A percentile compares a stretch with the other conserved stretches of the same genome.
phyloP scores from a whole-genome alignment of 2,888 invertebrate genomes.

The Campoplex nolae region DNA sequence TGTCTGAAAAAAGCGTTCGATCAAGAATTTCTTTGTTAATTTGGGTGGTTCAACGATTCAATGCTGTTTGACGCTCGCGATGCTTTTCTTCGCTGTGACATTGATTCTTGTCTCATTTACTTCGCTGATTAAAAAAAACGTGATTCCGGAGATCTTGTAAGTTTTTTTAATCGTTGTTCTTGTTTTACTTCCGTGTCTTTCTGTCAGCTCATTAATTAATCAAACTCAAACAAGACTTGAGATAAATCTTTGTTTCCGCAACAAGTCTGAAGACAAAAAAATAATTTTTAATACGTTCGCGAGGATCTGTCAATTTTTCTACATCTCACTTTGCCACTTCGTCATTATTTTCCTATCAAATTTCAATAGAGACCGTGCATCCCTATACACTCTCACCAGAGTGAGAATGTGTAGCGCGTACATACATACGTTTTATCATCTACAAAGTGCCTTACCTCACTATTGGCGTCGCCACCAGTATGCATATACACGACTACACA shows the following conservation, averaged over 20 bases:
- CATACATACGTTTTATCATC: too few species aligned
- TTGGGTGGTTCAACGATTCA: neutral
- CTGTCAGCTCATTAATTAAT: too few species aligned
- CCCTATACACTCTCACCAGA: too few species aligned
- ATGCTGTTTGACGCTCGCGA: neutral
- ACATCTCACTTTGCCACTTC: too few species aligned
- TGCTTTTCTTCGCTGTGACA: neutral
- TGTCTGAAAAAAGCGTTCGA: neutral
- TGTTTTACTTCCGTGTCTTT: neutral
- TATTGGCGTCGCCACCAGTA: too few species aligned
- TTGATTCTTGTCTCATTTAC: neutral
- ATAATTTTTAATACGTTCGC: neutral
- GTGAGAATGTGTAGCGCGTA: too few species aligned
- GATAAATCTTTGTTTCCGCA: neutral
- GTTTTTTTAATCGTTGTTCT: neutral
- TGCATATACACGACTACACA: too few species aligned
- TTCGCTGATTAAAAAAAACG: neutral
- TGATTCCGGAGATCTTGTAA: neutral
- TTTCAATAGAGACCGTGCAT: too few species aligned
- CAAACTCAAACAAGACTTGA: too few species aligned
- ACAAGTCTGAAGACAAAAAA: neutral
- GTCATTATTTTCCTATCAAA: too few species aligned
- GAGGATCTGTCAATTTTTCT: too few species aligned
- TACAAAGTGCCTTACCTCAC: too few species aligned
- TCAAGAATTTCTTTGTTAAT: neutral